Evolutionary conservation across 2,113 vertebrate species (phyloP), one percentile per base, ranked within the genome.

Genomic region (Bubo scandiacus): DNA sequence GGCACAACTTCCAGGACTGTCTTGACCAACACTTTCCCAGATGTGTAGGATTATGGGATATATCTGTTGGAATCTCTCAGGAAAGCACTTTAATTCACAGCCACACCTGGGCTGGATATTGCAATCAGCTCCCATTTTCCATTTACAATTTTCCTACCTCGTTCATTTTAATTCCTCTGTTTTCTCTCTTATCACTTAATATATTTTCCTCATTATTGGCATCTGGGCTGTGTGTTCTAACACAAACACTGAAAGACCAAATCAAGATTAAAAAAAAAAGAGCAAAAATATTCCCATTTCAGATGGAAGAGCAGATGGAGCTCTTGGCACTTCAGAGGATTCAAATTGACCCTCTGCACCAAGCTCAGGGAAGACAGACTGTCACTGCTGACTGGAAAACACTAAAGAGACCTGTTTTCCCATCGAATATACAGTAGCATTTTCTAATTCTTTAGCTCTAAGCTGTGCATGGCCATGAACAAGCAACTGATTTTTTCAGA

Each of bases 301-400:
- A 98, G 98, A 98, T 98, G 97, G 98, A 98, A 94, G 96, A 98
- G 97, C 98, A 98, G 98, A 98, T 98, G 98, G 98, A 97, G 93
- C 88, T 98, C 97, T 97, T 98, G 98, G 98, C 98, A 98, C 98
- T 96, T 98, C 75, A 40, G 95, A 97, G 97, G 97, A 95, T 98
- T 98, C 96, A 97, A 97, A 98, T 85, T 98, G 98, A 98, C 98
- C 98, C 98, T 97, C 97, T 96, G 98, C 97, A 96, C 97, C 97
- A 96, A 88, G 94, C 97, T 88, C 81, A 84, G 97, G 97, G 97
- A 97, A 97, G 98, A 96, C 98, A 98, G 97, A 93, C 98, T 98
- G 98, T 98, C 97, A 96, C 96, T 88, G 81, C 96, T 94, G 96
- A 97, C 72, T 88, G 91, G 86, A 91, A 97, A 94, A 91, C 96